Conservation (phyloP, 1,140 invertebrate genomes). For the Cydia strobilella region DNA sequence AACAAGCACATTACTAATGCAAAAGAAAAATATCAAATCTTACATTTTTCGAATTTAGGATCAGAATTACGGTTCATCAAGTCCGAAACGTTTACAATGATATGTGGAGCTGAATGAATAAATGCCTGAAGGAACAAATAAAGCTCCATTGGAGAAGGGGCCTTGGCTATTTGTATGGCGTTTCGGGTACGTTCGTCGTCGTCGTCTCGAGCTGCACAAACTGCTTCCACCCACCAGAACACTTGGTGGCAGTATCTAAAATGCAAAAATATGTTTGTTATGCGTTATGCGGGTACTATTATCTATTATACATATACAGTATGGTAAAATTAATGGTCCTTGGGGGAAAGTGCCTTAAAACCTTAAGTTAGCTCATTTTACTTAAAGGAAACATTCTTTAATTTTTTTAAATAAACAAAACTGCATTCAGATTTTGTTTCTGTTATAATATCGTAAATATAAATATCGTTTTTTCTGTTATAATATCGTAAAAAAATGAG, state of each 20-base stretch:
- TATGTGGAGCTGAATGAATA: slow-evolving; percentile 86
- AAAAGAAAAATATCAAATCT: slow-evolving; percentile 17
- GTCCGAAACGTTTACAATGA: slow-evolving; percentile 80
- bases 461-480: too few relatives aligned
- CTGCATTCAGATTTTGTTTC: too few relatives aligned
- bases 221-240: slow-evolving; percentile 86
- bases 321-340: too few relatives aligned
- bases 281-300: too few relatives aligned
- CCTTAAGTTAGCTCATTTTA: too few relatives aligned
- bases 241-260: slow-evolving; percentile 84
- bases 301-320: too few relatives aligned
- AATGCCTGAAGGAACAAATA: slow-evolving; percentile 88
- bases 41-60: slow-evolving; percentile 65
- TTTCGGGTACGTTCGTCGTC: slow-evolving; percentile 81
- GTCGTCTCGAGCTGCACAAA: slow-evolving; percentile 76
- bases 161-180: slow-evolving; percentile 80
- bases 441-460: too few relatives aligned
- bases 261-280: background rate
- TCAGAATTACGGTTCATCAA: slow-evolving; percentile 57
- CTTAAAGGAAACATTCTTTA: too few relatives aligned
- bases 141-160: slow-evolving; percentile 84
- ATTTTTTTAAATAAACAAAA: too few relatives aligned
- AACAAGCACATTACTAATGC: slow-evolving; percentile 3
- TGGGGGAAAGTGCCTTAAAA: too few relatives aligned
- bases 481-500: too few relatives aligned